Base-by-base conservation (phyloP, 2,888 invertebrate genomes). In the Pristionchus mayeri region DNA sequence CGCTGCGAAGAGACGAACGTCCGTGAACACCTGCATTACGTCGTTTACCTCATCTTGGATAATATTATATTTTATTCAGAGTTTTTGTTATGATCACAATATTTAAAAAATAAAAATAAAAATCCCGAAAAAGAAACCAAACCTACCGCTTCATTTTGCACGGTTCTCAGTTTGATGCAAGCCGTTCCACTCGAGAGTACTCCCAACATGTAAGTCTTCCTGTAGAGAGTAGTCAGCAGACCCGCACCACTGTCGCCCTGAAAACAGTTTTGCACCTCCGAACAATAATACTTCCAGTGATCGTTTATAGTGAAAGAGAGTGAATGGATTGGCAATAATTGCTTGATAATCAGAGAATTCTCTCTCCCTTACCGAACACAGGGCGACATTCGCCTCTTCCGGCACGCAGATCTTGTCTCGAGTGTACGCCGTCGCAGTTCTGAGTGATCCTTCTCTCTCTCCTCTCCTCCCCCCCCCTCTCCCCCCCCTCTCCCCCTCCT, bases 171-270 rank as follows among this genome's bases (percentile, higher is more conserved):
- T 24, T 57, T 3, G 9, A 21, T 3, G 37, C 67, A 67, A 67
- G 13, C 67, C 6, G 67, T 67, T 34, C 67, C 67, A 2, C 18
- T 21, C 4, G 67, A 67, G 37, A 67, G 67, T 37, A 67, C 67
- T 67, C 67, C 67, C 34, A 67, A 34, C 1, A 67, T 21, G 67
- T 37, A 67, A 16, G 34, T 67, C 21, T 37, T 34, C 67, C 67
- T 34, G 37, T 67, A 37, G 67, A 37, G 37, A 37, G 34, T 67
- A 37, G 34, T 34, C 34, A 67, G 67, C 6, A 67, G 67, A 37
- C 67, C 67, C 7, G 67, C 34, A 16, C 67, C 67, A 37, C 67
- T 67, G 37, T 67, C 67, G 37, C 67, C 67, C 67, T 67, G 37
- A 67, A 37, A 67, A 24, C 0, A 0, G 3, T 67, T 30, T 30